Conservation (phyloP, 1,140 invertebrate species). For the Camponotus floridanus region DNA sequence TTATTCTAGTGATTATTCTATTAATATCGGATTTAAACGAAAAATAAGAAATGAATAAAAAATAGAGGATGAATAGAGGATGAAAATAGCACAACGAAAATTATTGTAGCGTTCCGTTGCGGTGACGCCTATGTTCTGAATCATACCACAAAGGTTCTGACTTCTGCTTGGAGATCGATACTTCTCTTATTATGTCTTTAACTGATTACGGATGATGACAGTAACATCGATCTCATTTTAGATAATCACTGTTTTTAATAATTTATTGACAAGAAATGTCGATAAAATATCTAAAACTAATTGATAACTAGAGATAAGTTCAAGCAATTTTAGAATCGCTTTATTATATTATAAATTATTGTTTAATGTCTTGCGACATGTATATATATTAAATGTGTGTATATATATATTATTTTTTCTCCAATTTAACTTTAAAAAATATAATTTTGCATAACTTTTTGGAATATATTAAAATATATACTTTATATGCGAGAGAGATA, state of each 20-base stretch:
- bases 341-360: neutral
- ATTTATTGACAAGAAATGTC: neutral
- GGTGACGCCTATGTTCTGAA: constrained; percentile 62
- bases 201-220: constrained; percentile 43
- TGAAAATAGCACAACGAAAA: constrained; percentile 26
- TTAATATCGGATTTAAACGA: neutral
- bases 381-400: neutral
- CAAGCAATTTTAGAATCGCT: neutral
- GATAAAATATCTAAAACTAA: neutral
- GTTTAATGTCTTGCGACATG: neutral
- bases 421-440: neutral
- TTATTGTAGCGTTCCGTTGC: neutral
- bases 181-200: constrained; percentile 58
- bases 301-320: neutral
- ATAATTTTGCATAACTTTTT: neutral
- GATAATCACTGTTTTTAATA: neutral
- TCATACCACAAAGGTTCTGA: constrained; percentile 57
- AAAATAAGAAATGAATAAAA: neutral
- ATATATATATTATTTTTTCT: neutral
- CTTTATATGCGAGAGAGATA: neutral
- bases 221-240: neutral
- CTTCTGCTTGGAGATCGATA: constrained; percentile 64
- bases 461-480: constrained; percentile 4
- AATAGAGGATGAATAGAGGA: neutral
- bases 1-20: neutral